Percentiles rank a stretch among this genome's conserved stretches.
phyloP scores from a whole-genome alignment of 1,140 invertebrate genomes.

The Eciton burchellii region DNA sequence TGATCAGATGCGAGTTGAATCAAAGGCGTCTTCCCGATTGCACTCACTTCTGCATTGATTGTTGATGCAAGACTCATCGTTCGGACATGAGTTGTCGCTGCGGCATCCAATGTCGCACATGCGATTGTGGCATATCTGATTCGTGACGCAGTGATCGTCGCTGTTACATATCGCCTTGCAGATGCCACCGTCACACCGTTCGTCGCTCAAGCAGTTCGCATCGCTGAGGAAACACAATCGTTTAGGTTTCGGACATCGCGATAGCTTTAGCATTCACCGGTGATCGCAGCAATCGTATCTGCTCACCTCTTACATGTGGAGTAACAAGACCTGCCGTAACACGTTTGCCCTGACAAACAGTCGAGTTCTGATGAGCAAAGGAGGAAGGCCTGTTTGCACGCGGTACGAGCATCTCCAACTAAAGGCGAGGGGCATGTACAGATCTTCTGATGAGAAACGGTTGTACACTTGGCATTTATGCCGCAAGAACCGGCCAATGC shows the following conservation, averaged over 20 bases:
- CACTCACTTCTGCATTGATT: constrained; percentile 91
- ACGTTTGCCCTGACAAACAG: constrained; percentile 89
- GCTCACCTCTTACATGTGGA: constrained; percentile 90
- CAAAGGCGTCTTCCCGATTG: background rate
- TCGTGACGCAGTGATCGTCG: constrained; percentile 91
- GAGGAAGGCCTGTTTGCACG: constrained; percentile 89
- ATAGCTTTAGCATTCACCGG: background rate
- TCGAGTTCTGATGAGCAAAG: constrained; percentile 88
- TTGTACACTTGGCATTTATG: constrained; percentile 91
- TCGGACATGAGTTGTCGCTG: constrained; percentile 91
- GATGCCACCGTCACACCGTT: constrained; percentile 92
- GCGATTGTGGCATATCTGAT: constrained; percentile 94
- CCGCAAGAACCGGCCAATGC: constrained; percentile 92
- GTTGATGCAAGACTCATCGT: constrained; percentile 91
- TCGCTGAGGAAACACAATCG: constrained; percentile 87
- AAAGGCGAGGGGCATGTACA: constrained; percentile 91
- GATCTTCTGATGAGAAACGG: constrained; percentile 89
- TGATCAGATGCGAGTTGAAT: too few relatives aligned
- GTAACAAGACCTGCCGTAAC: constrained; percentile 91
- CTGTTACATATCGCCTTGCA: constrained; percentile 94
- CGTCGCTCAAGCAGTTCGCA: constrained; percentile 92
- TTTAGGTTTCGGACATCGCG: background rate
- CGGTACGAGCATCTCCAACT: constrained; percentile 90
- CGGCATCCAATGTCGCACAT: constrained; percentile 94
- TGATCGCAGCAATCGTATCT: too few relatives aligned